Percentiles rank a stretch among this genome's conserved stretches.
phyloP scores from a whole-genome alignment of 92 coral and sea anemone genomes.

The Bergia puertoricense region DNA sequence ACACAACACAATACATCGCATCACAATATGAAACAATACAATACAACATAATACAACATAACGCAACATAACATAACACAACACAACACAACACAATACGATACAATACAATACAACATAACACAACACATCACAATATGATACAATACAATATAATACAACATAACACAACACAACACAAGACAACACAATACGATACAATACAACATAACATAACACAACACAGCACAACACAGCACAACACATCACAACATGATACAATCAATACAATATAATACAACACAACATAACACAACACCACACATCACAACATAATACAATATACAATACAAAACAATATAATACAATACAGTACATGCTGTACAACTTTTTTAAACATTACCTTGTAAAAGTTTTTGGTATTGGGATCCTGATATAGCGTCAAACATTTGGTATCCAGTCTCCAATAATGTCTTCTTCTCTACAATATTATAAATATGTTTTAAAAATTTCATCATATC shows the following conservation, averaged over 20 bases:
- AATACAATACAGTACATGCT: not conserved
- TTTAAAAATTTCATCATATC: too few relatives aligned
- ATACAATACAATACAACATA: too few relatives aligned
- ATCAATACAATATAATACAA: not conserved
- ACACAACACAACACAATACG: too few relatives aligned
- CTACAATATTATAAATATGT: conserved; percentile 41
- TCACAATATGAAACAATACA: too few relatives aligned
- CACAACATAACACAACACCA: not conserved
- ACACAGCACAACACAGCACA: not conserved
- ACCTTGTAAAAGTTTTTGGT: conserved; percentile 95
- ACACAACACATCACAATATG: too few relatives aligned
- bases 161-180: too few relatives aligned
- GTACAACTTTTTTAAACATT: not conserved
- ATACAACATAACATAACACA: not conserved
- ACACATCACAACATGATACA: not conserved
- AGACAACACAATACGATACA: not conserved
- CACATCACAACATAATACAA: not conserved
- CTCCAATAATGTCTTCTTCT: conserved; percentile 98
- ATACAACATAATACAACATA: too few relatives aligned
- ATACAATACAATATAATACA: too few relatives aligned
- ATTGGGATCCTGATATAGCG: conserved; percentile 87
- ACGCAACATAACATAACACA: too few relatives aligned
- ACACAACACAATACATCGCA: not conserved
- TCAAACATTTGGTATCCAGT: conserved; percentile 94
- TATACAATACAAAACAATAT: not conserved